Conservation (phyloP, 1,140 invertebrate species). For the Camponotus floridanus region DNA sequence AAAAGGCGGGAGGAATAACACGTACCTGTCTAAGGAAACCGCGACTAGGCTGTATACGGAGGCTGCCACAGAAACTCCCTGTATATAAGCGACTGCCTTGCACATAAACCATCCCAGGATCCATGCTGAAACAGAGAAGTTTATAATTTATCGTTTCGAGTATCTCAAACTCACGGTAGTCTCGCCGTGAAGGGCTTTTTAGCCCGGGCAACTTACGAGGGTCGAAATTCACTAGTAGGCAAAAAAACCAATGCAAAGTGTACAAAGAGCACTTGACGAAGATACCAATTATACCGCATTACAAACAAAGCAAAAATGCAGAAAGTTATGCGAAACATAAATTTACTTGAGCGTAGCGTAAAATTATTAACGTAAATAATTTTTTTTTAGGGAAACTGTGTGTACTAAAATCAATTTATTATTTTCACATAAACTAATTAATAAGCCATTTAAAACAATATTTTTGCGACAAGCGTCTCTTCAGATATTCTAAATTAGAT, state of each 20-base stretch:
- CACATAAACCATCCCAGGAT: conserved; percentile 97
- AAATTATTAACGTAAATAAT: background rate
- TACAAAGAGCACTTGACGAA: conserved; percentile 8
- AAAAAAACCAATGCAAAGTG: background rate
- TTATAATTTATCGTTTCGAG: conserved; percentile 56
- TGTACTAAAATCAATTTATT: too few species aligned
- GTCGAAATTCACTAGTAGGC: background rate
- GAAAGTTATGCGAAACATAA: background rate
- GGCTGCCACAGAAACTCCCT: conserved; percentile 97
- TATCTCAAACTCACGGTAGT: conserved; percentile 1
- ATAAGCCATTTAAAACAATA: too few species aligned
- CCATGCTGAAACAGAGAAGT: conserved; percentile 92
- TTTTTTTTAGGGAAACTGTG: background rate
- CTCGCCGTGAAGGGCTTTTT: conserved; percentile 41
- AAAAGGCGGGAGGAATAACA: conserved; percentile 42
- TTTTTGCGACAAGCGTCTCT: too few species aligned
- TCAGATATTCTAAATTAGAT: too few species aligned
- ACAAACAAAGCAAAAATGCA: background rate
- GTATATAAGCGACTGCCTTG: conserved; percentile 97
- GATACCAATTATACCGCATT: conserved; percentile 3
- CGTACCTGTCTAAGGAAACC: conserved; percentile 97
- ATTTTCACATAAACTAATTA: too few species aligned
- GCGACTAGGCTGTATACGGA: conserved; percentile 97
- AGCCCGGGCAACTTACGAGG: conserved; percentile 17
- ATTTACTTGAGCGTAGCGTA: background rate